phyloP scores from a whole-genome alignment of 2,797 vertebrate species.

The Petrocephalus schoutedeni region DNA sequence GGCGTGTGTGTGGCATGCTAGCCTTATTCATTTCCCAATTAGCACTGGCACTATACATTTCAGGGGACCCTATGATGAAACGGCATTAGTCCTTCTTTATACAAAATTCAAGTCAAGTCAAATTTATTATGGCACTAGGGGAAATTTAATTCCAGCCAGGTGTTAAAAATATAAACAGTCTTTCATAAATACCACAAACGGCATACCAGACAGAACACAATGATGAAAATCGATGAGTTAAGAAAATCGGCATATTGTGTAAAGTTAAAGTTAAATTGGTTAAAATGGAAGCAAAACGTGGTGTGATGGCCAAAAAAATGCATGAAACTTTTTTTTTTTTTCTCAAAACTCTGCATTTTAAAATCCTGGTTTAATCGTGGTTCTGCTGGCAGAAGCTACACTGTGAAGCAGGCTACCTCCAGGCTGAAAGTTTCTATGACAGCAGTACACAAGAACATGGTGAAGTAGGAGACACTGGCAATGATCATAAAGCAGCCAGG shows the following conservation, averaged over 20 bases:
- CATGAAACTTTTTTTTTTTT: too few relatives aligned
- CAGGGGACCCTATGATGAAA: not conserved
- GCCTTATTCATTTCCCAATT: not conserved
- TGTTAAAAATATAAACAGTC: not conserved
- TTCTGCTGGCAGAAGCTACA: too few relatives aligned
- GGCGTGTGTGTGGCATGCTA: not conserved
- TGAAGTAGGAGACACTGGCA: too few relatives aligned
- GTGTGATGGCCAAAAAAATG: not conserved
- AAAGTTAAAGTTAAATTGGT: not conserved
- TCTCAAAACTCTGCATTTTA: too few relatives aligned
- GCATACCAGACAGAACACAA: not conserved
- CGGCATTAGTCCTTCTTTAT: not conserved
- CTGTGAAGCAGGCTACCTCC: too few relatives aligned
- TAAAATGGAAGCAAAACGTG: not conserved
- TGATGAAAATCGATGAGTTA: not conserved
- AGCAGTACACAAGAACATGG: too few relatives aligned
- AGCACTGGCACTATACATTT: not conserved
- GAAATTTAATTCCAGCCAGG: not conserved
- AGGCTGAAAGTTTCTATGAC: too few relatives aligned
- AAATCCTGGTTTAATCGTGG: too few relatives aligned
- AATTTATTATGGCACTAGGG: not conserved
- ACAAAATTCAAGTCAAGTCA: not conserved
- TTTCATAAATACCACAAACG: not conserved
- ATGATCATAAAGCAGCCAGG: too few relatives aligned
- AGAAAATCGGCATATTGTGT: not conserved